Base-by-base conservation (phyloP, 2,797 vertebrate genomes). In the Galaxias olidus region DNA sequence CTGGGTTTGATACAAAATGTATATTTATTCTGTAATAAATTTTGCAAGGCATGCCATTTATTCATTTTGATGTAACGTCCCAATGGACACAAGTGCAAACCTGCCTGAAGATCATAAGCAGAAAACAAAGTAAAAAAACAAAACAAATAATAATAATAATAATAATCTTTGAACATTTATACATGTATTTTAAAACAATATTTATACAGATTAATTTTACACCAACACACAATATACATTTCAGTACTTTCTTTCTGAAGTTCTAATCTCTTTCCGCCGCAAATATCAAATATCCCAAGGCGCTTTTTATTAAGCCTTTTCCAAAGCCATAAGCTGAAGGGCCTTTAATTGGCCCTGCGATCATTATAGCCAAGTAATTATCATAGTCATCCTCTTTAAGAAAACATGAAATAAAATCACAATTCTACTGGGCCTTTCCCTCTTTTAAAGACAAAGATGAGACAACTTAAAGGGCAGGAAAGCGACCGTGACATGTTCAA, bases 21-120 rank as follows among this genome's bases (percentile, higher is more conserved):
- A 82, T 53, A 61, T 88, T 81, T 91, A 86, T 82, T 86, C 55
- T 79, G 10, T 74, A 80, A 83, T 88, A 83, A 72, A 77, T 86
- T 84, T 89, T 78, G 74, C 80, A 87, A 90, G 75, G 66, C 85
- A 89, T 82, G 84, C 82, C 79, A 86, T 86, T 79, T 79, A 83
- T 86, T 88, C 13, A 83, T 81, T 82, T 85, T 44, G 71, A 87
- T 68, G 76, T 68, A 48, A 72, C 13, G 84, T 88, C 86, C 88
- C 71, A 51, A 41, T 59, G 86, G 86, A 89, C 74, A 64, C 81
- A 88, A 92, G 90, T 92, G 91, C 91, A 92, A 91, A 90, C 77
- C 68, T 85, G 85, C 83, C 80, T 84, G 77, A 86, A 86, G 83
- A 85, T 81, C 78, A 77, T 51, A 69, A 84, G 80, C 73, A 84